Base-by-base conservation (phyloP, 2,113 vertebrate species). In the Ceyx margarethae region DNA sequence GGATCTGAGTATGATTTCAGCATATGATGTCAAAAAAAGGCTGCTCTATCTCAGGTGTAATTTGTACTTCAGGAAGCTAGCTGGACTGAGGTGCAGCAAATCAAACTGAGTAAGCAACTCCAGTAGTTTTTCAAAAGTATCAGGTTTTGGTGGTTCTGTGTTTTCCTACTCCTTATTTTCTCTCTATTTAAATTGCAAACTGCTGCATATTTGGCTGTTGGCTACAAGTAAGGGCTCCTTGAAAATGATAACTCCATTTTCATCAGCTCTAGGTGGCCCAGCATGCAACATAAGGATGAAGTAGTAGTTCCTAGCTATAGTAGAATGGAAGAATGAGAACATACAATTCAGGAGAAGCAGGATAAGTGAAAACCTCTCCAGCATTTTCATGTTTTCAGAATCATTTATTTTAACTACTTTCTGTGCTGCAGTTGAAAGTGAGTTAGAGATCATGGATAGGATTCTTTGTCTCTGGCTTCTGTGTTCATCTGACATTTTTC, bases 401-500 rank as follows among this genome's bases (percentile, higher is more conserved):
- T 76, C 3, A 1, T 81, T 48, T 64, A 23, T 76, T 85, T 4
- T 9, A 8, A 64, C 68, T 84, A 62, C 83, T 91, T 75, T 89
- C 93, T 89, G 78, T 61, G 48, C 82, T 84, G 81, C 81, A 78
- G 43, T 89, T 83, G 67, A 33, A 68, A 93, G 87, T 81, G 84
- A 73, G 81, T 81, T 84, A 69, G 75, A 91, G 69, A 71, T 81
- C 87, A 77, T 77, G 91, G 91, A 85, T 83, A 87, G 91, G 65
- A 68, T 76, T 94, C 94, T 85, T 96, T 96, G 94, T 95, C 84
- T 73, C 72, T 66, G 91, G 72, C 75, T 87, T 91, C 85, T 65
- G 76, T 76, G 87, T 93, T 92, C 90, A 61, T 87, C 66, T 91
- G 89, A 93, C 26, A 33, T 87, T 93, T 94, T 95, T 87, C 94